Percentiles rank a stretch among this genome's conserved stretches.
Evolutionary conservation across 2,113 vertebrate genomes (phyloP).

Genomic region (Echinops telfairi): DNA sequence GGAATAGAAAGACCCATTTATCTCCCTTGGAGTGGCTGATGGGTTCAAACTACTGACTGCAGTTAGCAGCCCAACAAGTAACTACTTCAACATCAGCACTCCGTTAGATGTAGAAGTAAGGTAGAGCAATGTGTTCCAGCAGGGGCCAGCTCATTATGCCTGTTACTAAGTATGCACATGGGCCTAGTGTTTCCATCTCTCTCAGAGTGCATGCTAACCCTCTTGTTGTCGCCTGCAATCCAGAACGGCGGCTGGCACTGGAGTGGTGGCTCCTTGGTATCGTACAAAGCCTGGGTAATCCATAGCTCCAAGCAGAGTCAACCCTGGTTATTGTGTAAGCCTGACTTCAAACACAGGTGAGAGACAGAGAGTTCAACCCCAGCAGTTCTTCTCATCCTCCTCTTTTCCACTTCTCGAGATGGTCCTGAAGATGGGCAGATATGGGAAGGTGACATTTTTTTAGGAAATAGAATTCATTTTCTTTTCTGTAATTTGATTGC

Average conservation of each 20-base stretch:
- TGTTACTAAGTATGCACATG: background rate
- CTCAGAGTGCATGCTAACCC: background rate
- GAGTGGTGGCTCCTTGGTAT: background rate
- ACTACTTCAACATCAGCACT: too few relatives aligned
- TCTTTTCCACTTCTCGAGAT: background rate
- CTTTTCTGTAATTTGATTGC: background rate
- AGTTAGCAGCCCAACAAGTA: too few relatives aligned
- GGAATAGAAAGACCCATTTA: too few relatives aligned
- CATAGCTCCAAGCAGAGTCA: background rate
- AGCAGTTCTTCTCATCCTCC: rapidly evolving
- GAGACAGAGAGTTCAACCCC: background rate
- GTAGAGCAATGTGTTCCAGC: too few relatives aligned
- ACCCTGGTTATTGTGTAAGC: background rate
- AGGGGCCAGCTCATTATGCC: background rate
- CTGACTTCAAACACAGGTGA: slow-evolving; percentile 6
- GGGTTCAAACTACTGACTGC: too few relatives aligned
- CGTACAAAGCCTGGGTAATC: background rate
- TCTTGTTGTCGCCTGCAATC: background rate
- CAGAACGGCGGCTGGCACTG: slow-evolving; percentile 31
- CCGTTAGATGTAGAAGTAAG: too few relatives aligned
- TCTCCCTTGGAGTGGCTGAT: too few relatives aligned
- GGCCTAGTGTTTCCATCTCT: background rate
- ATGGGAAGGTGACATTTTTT: too few relatives aligned
- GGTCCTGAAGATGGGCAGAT: background rate
- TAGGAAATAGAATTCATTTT: too few relatives aligned